These are phyloP conservation scores for Serranus cabrilla DNA, from an alignment of 2,797 vertebrate genomes.

Conservation along the genomic window DNA sequence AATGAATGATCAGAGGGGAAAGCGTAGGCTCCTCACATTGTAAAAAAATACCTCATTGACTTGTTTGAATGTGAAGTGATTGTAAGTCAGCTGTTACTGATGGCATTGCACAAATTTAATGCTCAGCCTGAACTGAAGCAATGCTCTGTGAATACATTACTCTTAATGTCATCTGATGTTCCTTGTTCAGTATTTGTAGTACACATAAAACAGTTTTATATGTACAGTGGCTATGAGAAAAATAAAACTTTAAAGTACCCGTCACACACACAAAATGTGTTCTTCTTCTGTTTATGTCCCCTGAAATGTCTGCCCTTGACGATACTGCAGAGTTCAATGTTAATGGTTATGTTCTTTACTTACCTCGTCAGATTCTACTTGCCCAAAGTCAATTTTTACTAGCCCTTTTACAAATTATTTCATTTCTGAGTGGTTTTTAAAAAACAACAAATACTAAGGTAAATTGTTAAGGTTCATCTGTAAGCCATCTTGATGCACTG, in stretches of 20 bases:
- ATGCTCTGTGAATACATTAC: background rate
- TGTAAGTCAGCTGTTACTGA: constrained; percentile 15
- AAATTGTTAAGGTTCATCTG: too few relatives aligned
- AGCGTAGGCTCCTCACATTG: background rate
- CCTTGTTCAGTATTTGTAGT: background rate
- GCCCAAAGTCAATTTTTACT: too few relatives aligned
- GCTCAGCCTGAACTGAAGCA: constrained; percentile 8
- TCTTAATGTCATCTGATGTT: background rate
- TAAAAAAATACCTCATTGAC: constrained; percentile 14
- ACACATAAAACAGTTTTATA: background rate
- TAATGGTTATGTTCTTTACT: too few relatives aligned
- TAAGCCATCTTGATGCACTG: too few relatives aligned
- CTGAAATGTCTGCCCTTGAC: too few relatives aligned
- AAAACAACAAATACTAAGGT: too few relatives aligned
- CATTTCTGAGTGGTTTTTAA: too few relatives aligned
- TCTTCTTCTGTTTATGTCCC: too few relatives aligned
- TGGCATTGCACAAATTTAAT: background rate
- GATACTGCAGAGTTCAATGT: too few relatives aligned
- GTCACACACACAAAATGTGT: too few relatives aligned
- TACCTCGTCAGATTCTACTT: too few relatives aligned
- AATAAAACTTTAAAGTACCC: background rate
- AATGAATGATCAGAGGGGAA: constrained; percentile 28
- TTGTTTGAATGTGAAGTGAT: constrained; percentile 30
- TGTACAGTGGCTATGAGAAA: constrained; percentile 4
- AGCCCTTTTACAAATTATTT: too few relatives aligned